Evolutionary conservation across 2,888 invertebrate species (phyloP), one percentile per base, ranked within the genome.

Genomic region (Noctua janthina): DNA sequence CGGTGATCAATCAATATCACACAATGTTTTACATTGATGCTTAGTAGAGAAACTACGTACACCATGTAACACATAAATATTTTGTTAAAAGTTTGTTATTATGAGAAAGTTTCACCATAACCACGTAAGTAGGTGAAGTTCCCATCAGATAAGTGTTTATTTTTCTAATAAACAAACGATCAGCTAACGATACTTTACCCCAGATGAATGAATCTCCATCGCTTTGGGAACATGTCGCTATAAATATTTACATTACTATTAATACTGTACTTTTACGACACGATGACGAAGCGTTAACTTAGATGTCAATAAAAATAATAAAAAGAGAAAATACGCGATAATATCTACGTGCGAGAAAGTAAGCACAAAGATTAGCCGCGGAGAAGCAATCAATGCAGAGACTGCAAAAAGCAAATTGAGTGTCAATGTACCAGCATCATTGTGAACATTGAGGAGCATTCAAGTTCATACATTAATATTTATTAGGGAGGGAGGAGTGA

Each of bases 391-490:
- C 89, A 80, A 83, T 84, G 75, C 69, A 70, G 72, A 81, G 89
- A 88, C 92, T 90, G 94, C 92, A 94, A 95, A 95, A 95, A 93
- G 93, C 93, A 94, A 95, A 95, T 95, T 93, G 94, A 94, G 96
- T 95, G 96, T 96, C 96, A 97, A 97, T 97, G 96, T 95, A 96
- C 97, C 96, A 95, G 96, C 97, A 96, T 96, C 94, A 92, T 90
- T 91, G 91, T 92, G 90, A 88, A 92, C 92, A 95, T 94, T 94
- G 95, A 94, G 93, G 92, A 93, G 93, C 94, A 94, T 95, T 96
- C 94, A 96, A 95, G 96, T 95, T 96, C 95, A 94, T 94, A 95
- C 95, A 96, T 96, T 96, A 96, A 96, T 96, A 96, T 96, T 96
- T 96, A 96, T 96, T 96, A 95, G 95, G 94, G 95, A 95, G 95